These are phyloP conservation scores for Macropodus opercularis DNA, from an alignment of 2,797 vertebrate species.

Conservation along the genomic window DNA sequence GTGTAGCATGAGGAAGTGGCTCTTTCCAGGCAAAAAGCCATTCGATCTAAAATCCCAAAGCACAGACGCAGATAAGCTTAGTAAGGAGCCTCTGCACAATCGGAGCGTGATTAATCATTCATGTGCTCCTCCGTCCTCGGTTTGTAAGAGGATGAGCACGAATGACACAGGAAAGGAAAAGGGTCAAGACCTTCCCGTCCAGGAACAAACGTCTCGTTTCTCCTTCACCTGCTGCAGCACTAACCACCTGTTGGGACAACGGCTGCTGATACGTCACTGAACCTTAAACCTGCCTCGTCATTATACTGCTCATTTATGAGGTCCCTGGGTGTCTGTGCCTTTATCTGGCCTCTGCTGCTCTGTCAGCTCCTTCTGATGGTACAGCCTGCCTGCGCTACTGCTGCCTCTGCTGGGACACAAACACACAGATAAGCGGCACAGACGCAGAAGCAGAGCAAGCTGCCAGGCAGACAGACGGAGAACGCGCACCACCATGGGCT, in stretches of 20 bases:
- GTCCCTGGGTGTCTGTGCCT: constrained; percentile 48
- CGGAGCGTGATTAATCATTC: constrained; percentile 15
- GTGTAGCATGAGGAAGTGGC: neutral
- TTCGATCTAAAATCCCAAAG: neutral
- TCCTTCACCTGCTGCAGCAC: neutral
- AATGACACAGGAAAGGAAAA: neutral
- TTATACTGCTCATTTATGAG: constrained; percentile 31
- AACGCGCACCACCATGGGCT: constrained; percentile 71
- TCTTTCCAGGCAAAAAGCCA: neutral
- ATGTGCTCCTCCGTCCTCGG: neutral
- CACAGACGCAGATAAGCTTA: constrained; percentile 7
- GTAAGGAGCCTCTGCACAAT: neutral
- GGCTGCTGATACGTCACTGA: constrained; percentile 19
- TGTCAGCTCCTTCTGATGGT: constrained; percentile 43
- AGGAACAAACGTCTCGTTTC: no score
- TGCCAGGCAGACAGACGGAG: constrained; percentile 48
- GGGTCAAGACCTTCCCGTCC: no score
- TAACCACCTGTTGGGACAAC: constrained; percentile 47
- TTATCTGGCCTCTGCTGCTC: constrained; percentile 63
- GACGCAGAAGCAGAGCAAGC: constrained; percentile 62
- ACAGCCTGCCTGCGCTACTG: constrained; percentile 41
- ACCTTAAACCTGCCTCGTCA: constrained; percentile 30
- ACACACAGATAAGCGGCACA: constrained; percentile 43
- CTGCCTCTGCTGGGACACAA: constrained; percentile 37
- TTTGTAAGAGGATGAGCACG: neutral